Evolutionary conservation across 2,113 vertebrate species (phyloP), one percentile per base, ranked within the genome.

Genomic region (Pseudopipra pipra): DNA sequence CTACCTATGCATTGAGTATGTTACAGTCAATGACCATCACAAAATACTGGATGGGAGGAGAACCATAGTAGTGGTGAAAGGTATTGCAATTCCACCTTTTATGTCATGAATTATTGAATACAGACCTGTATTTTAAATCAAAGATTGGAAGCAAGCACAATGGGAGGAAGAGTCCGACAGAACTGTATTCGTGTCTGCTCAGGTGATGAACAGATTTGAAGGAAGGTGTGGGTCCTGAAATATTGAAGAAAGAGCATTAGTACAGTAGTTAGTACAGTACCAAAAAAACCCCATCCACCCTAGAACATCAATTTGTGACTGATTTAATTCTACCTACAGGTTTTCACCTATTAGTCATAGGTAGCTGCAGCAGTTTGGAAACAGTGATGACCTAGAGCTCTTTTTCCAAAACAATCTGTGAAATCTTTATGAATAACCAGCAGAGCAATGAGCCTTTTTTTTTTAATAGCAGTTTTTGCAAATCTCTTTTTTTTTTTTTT

Each of bases 1-100:
- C 71, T 97, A 97, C 54, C 2, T 0, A 0, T 97, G 96, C 84
- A 1, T 0, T 14, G 25, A 5, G 1, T 14, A 7, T 11, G 4
- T 61, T 52, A 13, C 6, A 52, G 8, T 0, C 10, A 15, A 43
- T 3, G 11, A 0, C 31, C 0, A 0, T n/a, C 78, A 41, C 21
- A 12, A 17, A 67, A 6, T 7, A 3, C 17, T 55, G 1, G 0
- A 4, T 7, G 35, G 49, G 61, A 97, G 75, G 61, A 71, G 7
- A 67, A 91, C 62, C 47, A 46, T 87, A 47, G 56, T 95, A 67
- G 4, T 95, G 35, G 94, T 96, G 61, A 97, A 74, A 96, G 94
- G 89, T 95, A 89, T 14, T 52, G 35, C 49, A 82, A 24, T 67
- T 74, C 37, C 31, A 56, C 13, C 31, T 84, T 52, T 49, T 79